Percentiles rank a stretch among this genome's conserved stretches.
Conservation (phyloP, 2,888 invertebrate genomes). For the Temnothorax ravouxi region DNA sequence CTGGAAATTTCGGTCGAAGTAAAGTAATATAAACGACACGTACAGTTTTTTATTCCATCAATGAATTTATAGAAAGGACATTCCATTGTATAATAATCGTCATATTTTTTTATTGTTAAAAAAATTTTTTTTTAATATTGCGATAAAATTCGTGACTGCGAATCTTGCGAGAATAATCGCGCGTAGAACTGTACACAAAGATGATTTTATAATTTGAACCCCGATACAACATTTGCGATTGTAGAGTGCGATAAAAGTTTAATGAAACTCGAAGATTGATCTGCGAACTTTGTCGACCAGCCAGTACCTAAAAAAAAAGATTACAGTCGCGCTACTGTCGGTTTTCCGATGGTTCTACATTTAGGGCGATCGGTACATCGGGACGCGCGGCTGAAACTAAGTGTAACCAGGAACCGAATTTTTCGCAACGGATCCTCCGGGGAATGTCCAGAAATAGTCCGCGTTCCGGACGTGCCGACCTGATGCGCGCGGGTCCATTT, state of each 20-base stretch:
- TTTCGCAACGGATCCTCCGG: constrained; percentile 49
- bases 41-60: not conserved
- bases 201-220: not conserved
- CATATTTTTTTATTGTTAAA: too few relatives aligned
- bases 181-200: not conserved
- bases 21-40: not conserved
- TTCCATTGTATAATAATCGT: not conserved
- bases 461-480: constrained; percentile 58
- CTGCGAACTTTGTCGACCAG: not conserved
- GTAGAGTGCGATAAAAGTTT: not conserved
- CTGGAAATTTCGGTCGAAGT: not conserved
- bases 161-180: not conserved
- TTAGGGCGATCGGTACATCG: not conserved
- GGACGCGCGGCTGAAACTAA: constrained; percentile 19
- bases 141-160: not conserved
- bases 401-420: constrained; percentile 51
- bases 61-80: not conserved
- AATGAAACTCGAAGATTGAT: not conserved
- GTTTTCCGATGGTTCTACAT: not conserved
- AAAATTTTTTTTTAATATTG: not conserved
- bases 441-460: constrained; percentile 72
- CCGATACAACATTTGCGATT: not conserved
- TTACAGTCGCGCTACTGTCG: not conserved
- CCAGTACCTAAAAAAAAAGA: not conserved
- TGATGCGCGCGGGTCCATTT: constrained; percentile 49